Conservation (phyloP, 2,113 vertebrate genomes). For the Mormoops blainvillei region DNA sequence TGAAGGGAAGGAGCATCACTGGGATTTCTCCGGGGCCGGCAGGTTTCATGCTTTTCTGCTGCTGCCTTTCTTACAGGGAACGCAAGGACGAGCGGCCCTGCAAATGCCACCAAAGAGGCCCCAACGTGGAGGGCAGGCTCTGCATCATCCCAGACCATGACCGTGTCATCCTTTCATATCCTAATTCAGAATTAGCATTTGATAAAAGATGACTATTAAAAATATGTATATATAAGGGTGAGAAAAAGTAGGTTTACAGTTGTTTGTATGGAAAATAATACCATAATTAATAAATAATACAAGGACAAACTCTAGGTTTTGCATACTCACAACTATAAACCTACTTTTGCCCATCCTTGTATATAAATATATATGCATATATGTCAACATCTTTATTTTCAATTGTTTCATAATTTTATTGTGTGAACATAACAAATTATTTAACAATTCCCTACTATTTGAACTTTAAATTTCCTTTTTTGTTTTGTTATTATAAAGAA, state of each 20-base stretch:
- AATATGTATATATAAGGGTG: background rate
- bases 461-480: slow-evolving; percentile 34
- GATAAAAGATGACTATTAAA: background rate
- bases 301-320: background rate
- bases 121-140: background rate
- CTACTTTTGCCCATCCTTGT: background rate
- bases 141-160: background rate
- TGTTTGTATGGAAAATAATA: background rate
- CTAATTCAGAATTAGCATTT: background rate
- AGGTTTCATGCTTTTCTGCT: background rate
- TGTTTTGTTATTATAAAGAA: background rate
- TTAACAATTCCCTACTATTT: slow-evolving; percentile 36
- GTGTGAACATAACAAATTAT: slow-evolving; percentile 41
- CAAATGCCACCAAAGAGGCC: background rate
- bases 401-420: slow-evolving; percentile 38
- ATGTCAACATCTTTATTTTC: background rate
- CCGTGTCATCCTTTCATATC: background rate
- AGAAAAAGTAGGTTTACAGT: background rate
- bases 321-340: background rate
- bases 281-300: background rate
- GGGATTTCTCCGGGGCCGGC: background rate
- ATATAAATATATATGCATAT: background rate
- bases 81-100: accelerated
- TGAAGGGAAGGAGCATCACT: background rate
- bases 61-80: background rate